These are phyloP conservation scores for Xanthorhoe spadicearia DNA, from an alignment of 2,888 invertebrate genomes.

Conservation along the genomic window DNA sequence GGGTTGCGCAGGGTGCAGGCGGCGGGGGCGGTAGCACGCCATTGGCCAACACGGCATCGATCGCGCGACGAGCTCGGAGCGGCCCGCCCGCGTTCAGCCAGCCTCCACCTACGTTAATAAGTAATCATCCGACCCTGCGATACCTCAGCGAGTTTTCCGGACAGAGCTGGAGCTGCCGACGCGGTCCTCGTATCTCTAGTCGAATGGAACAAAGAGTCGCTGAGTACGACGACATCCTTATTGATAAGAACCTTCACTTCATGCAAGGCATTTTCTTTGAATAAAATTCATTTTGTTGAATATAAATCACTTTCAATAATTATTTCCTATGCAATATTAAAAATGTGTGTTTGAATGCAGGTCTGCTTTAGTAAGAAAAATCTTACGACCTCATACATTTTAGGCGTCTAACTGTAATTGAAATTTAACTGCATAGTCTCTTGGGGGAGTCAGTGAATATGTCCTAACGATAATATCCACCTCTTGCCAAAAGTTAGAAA, in stretches of 20 bases:
- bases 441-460: no score
- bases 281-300: not conserved
- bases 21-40: constrained; percentile 77
- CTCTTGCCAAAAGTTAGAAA: no score
- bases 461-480: no score
- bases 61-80: constrained; percentile 77
- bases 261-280: not conserved
- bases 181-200: constrained; percentile 78
- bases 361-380: no score
- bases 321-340: no score
- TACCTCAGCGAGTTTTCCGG: constrained; percentile 83
- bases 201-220: constrained; percentile 77
- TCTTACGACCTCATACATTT: no score
- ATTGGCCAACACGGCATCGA: constrained; percentile 83
- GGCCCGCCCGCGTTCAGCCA: constrained; percentile 81
- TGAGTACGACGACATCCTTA: constrained; percentile 71
- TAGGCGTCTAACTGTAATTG: no score
- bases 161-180: constrained; percentile 77
- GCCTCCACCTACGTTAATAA: constrained; percentile 85
- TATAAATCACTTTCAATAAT: not conserved
- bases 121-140: constrained; percentile 83
- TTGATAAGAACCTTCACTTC: not conserved
- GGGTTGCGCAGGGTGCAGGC: constrained; percentile 75
- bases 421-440: no score
- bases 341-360: not conserved